phyloP scores from a whole-genome alignment of 2,113 vertebrate species.

The Calyptomena viridis region DNA sequence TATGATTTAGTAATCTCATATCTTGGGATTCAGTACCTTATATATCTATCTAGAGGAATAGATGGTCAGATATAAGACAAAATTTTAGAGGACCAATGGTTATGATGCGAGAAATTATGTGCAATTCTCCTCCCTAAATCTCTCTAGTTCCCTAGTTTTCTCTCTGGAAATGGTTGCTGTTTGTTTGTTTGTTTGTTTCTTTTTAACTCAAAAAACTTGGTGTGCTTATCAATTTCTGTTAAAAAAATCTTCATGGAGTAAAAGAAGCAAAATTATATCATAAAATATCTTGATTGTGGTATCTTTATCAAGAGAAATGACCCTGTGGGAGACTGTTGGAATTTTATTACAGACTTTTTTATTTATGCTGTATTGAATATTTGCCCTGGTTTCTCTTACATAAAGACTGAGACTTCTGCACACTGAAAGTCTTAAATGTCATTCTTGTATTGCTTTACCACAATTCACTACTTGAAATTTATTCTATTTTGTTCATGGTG shows the following conservation, averaged over 20 bases:
- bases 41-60: not conserved
- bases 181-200: not conserved
- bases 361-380: not conserved
- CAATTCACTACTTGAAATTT: not conserved
- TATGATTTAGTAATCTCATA: not conserved
- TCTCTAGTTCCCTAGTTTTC: not conserved
- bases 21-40: not conserved
- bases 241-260: not conserved
- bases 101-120: not conserved
- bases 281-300: not conserved
- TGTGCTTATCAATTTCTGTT: not conserved
- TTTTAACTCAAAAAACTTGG: not conserved
- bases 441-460: not conserved
- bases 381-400: not conserved
- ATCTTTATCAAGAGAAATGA: not conserved
- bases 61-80: not conserved
- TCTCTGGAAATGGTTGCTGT: not conserved
- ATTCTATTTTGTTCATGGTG: slow-evolving; percentile 8
- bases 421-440: not conserved
- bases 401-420: not conserved
- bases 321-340: not conserved
- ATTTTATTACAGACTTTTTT: not conserved
- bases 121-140: not conserved
- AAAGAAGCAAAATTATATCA: not conserved
- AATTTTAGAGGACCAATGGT: not conserved